phyloP scores from a whole-genome alignment of 2,888 invertebrate species.

The Pristionchus maxplancki region DNA sequence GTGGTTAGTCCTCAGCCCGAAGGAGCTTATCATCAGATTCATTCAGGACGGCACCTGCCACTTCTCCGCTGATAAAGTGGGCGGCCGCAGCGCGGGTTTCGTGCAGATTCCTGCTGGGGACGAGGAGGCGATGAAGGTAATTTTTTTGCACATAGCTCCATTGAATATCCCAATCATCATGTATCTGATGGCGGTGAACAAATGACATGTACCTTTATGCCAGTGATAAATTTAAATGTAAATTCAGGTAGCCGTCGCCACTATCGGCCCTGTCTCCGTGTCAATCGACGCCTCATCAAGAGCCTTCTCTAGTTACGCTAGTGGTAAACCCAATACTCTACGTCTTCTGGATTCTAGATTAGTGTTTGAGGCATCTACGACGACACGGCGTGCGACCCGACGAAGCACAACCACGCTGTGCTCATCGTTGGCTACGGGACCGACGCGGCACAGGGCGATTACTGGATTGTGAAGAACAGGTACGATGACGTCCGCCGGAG shows the following conservation, averaged over 20 bases:
- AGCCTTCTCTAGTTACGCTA: neutral
- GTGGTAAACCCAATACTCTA: neutral
- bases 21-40: no score
- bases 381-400: neutral
- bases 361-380: slow-evolving; percentile 25
- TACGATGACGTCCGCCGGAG: neutral
- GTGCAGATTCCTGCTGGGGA: slow-evolving; percentile 14
- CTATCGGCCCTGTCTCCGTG: neutral
- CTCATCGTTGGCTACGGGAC: neutral
- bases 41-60: neutral
- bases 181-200: no score
- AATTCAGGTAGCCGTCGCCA: neutral
- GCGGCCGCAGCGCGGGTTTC: neutral
- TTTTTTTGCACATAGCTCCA: neutral
- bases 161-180: no score
- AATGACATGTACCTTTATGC: no score
- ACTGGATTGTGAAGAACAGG: slow-evolving; percentile 27
- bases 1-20: no score
- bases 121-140: slow-evolving; percentile 6
- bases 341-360: no score
- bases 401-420: slow-evolving; percentile 11
- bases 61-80: neutral
- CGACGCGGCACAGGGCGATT: neutral
- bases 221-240: neutral
- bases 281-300: neutral